These are phyloP conservation scores for Labeo rohita DNA, from an alignment of 2,113 vertebrate genomes.

Conservation along the genomic window DNA sequence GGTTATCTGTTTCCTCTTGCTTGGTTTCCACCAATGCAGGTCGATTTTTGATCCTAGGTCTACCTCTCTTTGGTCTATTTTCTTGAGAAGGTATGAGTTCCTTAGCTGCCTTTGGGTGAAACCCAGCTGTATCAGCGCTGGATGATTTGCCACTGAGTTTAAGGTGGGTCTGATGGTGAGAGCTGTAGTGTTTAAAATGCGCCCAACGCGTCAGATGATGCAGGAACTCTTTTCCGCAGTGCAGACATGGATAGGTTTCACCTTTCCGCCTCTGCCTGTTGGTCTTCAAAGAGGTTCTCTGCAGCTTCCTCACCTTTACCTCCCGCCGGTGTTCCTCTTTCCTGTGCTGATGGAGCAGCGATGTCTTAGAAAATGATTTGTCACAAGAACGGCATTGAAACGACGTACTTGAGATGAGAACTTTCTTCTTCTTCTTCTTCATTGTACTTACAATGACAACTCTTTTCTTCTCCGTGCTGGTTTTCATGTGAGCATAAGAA, in stretches of 20 bases:
- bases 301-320: slow-evolving; percentile 38
- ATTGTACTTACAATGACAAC: slow-evolving; percentile 37
- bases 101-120: neutral
- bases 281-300: slow-evolving; percentile 22
- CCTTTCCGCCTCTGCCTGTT: slow-evolving; percentile 44
- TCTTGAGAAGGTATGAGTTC: slow-evolving; percentile 30
- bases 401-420: neutral
- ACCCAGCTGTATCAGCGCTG: neutral
- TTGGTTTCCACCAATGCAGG: slow-evolving; percentile 8
- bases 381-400: slow-evolving; percentile 73
- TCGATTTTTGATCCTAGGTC: neutral
- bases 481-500: no score
- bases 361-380: slow-evolving; percentile 68
- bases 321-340: slow-evolving; percentile 73
- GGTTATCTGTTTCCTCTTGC: neutral
- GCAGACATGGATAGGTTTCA: slow-evolving; percentile 63
- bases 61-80: slow-evolving; percentile 35
- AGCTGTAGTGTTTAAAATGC: slow-evolving; percentile 55
- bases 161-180: slow-evolving; percentile 39
- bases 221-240: slow-evolving; percentile 72
- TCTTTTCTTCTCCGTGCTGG: neutral
- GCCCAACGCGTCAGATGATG: slow-evolving; percentile 71
- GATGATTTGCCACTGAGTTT: slow-evolving; percentile 48
- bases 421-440: neutral
- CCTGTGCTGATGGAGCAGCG: slow-evolving; percentile 69